Evolutionary conservation across 2,888 invertebrate genomes (phyloP), one percentile per base, ranked within the genome.

Genomic region (Eurytoma adleriae): DNA sequence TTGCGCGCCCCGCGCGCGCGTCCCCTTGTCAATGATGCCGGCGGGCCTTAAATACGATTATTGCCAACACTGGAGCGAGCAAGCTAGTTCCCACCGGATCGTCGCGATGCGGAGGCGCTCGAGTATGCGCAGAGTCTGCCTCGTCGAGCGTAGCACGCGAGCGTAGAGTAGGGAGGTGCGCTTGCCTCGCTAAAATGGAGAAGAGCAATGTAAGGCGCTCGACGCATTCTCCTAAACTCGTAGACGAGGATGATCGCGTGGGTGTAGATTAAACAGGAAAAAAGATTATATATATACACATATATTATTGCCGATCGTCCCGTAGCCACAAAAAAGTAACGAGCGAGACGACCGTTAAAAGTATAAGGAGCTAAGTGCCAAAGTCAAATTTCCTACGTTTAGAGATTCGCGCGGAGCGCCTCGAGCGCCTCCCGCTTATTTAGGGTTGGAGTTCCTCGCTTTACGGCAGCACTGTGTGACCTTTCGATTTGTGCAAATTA

Each of bases 311-410:
- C 24, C 59, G 16, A 24, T 75, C 40, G 69, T 69, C 64, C 57
- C 27, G 20, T 13, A 66, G n/a, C 20, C 24, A 50, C 24, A 50
- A n/a, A 30, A 52, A n/a, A 54, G 27, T 16, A 5, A 40, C n/a
- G 18, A 62, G 59, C 20, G 18, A 67, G 16, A 75, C 12, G 7
- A 30, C 59, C 3, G 48, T 20, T 24, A 40, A 24, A 57, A 20
- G 30, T 52, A n/a, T 18, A 64, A 71, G 66, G 78, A 71, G 81
- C 81, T 75, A 78, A 81, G 81, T 81, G 81, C 75, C 81, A 81
- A 79, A 78, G 71, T 50, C 75, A 75, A 76, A 72, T 73, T 75
- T 75, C 70, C 24, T 59, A 40, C 40, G 40, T 40, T 40, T 40
- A 40, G 40, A 40, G 40, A 40, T 40, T 40, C 10, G 7, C 10